Percentiles rank a stretch among this genome's conserved stretches.
Evolutionary conservation across 2,797 vertebrate species (phyloP).

Genomic region (Eulemur albifrons): DNA sequence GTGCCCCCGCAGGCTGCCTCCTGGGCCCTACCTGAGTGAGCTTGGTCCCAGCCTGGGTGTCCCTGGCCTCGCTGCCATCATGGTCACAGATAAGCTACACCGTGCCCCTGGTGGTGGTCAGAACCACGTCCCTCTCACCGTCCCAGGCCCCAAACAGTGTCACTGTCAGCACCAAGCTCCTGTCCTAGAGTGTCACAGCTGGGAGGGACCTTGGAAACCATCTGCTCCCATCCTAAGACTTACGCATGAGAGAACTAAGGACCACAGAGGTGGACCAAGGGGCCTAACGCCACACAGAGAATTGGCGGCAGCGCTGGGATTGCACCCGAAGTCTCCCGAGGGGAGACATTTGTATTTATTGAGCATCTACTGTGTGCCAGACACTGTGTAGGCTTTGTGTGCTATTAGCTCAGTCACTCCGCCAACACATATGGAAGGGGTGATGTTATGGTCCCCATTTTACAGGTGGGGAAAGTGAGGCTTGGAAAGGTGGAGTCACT

Average conservation of each 20-base stretch:
- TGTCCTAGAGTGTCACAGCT: background rate
- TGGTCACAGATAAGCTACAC: background rate
- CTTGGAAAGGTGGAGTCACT: background rate
- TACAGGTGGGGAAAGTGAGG: background rate
- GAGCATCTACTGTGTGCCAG: background rate
- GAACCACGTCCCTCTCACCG: too few species aligned
- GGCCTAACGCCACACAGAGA: background rate
- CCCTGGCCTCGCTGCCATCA: background rate
- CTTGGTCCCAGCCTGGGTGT: background rate
- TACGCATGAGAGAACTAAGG: background rate
- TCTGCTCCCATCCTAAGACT: background rate
- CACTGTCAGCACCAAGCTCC: background rate
- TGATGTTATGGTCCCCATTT: background rate
- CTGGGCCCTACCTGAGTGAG: background rate
- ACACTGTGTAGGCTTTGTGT: background rate
- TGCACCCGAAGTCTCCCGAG: background rate
- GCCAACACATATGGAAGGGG: background rate
- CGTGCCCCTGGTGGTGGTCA: accelerated
- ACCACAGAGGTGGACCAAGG: background rate
- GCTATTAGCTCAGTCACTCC: background rate
- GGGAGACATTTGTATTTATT: accelerated
- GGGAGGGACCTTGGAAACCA: background rate
- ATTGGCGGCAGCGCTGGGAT: background rate
- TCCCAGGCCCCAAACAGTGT: background rate
- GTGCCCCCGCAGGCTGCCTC: background rate